Evolutionary conservation across 2,888 invertebrate species (phyloP).

Genomic region (Yponomeuta sedellus): DNA sequence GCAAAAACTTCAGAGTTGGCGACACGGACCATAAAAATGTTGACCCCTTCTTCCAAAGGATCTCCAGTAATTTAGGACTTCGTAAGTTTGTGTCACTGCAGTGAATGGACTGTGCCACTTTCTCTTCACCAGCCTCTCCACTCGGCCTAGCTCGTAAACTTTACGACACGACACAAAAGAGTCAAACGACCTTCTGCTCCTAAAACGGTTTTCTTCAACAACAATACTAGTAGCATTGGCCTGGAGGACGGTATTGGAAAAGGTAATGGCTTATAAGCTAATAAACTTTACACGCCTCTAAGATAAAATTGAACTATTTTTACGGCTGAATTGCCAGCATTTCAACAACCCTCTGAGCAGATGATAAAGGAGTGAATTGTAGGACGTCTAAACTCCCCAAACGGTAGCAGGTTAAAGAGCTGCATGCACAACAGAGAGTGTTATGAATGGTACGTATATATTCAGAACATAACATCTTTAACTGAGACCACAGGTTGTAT

Average conservation of each 20-base stretch:
- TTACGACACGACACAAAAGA: conserved; percentile 33
- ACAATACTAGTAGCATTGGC: not conserved
- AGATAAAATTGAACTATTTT: conserved; percentile 2
- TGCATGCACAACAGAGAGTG: not conserved
- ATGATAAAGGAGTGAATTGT: not conserved
- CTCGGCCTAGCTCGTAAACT: conserved; percentile 33
- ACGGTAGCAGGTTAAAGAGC: not conserved
- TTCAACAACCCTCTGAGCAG: not conserved
- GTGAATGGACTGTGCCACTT: not conserved
- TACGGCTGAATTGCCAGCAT: not conserved
- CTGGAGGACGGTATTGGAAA: conserved; percentile 2
- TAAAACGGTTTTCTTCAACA: conserved; percentile 3
- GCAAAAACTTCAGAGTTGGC: not conserved
- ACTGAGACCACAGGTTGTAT: no score
- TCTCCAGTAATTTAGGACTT: not conserved
- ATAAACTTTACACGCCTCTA: not conserved
- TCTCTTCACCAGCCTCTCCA: not conserved
- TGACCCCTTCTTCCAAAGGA: not conserved
- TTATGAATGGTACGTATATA: not conserved
- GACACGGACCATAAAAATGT: no score
- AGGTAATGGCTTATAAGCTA: not conserved
- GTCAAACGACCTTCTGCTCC: conserved; percentile 15
- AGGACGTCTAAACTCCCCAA: not conserved
- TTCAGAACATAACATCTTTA: no score
- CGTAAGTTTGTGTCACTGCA: not conserved